Evolutionary conservation across 1,140 invertebrate genomes (phyloP), one percentile per base, ranked within the genome.

Genomic region (Euura lappo): DNA sequence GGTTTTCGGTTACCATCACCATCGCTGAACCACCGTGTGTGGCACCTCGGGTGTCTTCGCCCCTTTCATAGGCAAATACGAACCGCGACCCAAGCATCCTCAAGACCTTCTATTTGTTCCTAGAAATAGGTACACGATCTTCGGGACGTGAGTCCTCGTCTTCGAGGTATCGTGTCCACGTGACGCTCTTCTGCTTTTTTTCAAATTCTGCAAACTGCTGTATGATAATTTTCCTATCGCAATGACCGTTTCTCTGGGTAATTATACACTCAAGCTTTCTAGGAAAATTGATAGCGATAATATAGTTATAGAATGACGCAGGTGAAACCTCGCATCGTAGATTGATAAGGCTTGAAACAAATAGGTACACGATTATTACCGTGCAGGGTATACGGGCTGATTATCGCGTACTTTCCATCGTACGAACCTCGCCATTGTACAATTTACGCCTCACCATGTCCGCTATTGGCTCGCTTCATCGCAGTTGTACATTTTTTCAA

Each of bases 1-100:
- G 85, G 82, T 86, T 81, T 75, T 79, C 84, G 28, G 28, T 28
- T 28, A 28, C 28, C 28, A 28, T 28, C 28, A 28, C 51, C 8
- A 60, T n/a, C 8, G 8, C 51, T 28, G 28, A 60, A n/a, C 51
- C 51, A 77, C 83, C 80, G 84, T 86, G 86, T 87, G 86, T 87
- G 86, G 86, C 83, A 80, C 82, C 82, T 87, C 83, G 83, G 81
- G 83, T 84, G 83, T 86, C 83, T 79, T 77, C 75, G 79, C 81
- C 75, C 76, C 71, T 85, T 82, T 84, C 80, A 83, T 85, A 86
- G 80, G 82, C 79, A 81, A 87, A 84, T 82, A 28, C 28, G 28
- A 28, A 28, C 28, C 28, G 28, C 28, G 28, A 28, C 28, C 28
- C 28, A 28, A 28, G 28, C 28, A 28, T 28, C 28, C 28, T 28